Conservation (phyloP, 2,888 invertebrate genomes). For the Limulus polyphemus region DNA sequence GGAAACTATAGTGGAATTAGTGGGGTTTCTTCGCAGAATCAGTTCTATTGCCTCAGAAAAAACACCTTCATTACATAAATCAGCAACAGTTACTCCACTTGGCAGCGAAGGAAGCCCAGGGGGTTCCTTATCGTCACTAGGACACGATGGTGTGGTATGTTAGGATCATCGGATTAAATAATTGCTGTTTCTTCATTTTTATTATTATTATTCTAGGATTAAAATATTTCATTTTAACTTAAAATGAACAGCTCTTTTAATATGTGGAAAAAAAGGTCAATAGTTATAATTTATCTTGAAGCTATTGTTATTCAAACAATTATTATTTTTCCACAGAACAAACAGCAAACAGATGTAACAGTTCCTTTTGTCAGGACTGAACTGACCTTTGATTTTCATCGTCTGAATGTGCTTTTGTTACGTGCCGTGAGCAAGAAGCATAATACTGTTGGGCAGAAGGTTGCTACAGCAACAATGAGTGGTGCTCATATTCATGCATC, state of each 20-base stretch:
- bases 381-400: conserved; percentile 82
- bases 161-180: too few species aligned
- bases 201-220: too few species aligned
- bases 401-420: conserved; percentile 72
- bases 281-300: conserved; percentile 4
- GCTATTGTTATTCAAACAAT: conserved; percentile 6
- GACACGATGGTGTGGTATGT: too few species aligned
- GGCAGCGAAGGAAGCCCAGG: too few species aligned
- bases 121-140: too few species aligned
- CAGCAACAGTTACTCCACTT: too few species aligned
- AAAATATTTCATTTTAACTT: too few species aligned
- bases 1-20: conserved; percentile 82
- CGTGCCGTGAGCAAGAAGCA: conserved; percentile 56
- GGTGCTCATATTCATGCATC: conserved; percentile 80
- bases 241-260: neutral
- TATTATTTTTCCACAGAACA: too few species aligned
- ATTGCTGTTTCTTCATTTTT: too few species aligned
- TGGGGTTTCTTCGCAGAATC: conserved; percentile 71
- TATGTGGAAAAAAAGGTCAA: conserved; percentile 1
- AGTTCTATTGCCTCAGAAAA: neutral
- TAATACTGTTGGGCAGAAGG: conserved; percentile 54
- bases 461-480: conserved; percentile 84
- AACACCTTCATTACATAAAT: too few species aligned
- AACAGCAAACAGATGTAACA: too few species aligned
- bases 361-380: conserved; percentile 47